phyloP scores from a whole-genome alignment of 2,113 vertebrate genomes.

The Scopus umbretta region DNA sequence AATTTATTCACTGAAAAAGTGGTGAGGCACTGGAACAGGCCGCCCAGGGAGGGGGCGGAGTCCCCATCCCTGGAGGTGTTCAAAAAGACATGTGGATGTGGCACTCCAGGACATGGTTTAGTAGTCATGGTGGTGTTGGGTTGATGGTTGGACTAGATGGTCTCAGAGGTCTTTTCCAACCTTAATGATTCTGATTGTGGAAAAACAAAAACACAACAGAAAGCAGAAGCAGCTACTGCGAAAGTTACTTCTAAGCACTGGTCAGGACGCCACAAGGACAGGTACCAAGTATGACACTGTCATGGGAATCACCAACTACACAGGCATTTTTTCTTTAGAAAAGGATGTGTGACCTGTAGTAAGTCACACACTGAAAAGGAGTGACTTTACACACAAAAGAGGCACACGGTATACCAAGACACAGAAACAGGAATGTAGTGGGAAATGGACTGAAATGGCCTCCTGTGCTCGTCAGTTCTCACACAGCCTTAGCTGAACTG shows the following conservation, averaged over 20 bases:
- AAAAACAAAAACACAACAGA: not conserved
- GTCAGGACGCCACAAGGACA: not conserved
- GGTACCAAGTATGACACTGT: not conserved
- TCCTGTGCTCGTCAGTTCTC: not conserved
- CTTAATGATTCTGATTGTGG: no score
- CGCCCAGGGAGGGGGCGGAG: no score
- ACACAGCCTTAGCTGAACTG: not conserved
- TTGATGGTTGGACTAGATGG: no score
- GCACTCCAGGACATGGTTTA: no score
- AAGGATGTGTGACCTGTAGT: not conserved
- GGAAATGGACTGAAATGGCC: not conserved
- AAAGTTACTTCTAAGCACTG: not conserved
- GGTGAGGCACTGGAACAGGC: no score
- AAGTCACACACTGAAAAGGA: not conserved
- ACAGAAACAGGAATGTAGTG: not conserved
- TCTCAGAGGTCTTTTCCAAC: no score
- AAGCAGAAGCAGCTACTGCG: not conserved
- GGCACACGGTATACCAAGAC: accelerated
- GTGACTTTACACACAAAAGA: no score
- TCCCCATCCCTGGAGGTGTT: no score
- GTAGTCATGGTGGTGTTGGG: no score
- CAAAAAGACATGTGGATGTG: no score
- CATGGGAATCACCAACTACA: not conserved
- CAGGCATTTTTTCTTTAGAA: not conserved
- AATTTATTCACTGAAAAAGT: no score